Base-by-base conservation (phyloP, 2,113 vertebrate species). In the Sorex fumeus region DNA sequence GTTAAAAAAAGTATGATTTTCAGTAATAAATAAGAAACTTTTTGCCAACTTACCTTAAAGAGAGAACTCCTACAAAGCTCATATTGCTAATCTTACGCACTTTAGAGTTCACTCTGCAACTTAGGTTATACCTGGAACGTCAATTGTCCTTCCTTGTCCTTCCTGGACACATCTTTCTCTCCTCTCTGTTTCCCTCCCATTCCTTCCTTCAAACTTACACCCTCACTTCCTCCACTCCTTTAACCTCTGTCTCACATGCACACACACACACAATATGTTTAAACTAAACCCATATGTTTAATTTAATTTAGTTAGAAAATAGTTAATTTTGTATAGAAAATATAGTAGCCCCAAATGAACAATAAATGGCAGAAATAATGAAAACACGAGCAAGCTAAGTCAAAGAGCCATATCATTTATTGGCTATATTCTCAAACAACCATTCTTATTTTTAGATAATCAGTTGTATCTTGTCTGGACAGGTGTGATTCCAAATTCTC, bases 291-390 rank as follows among this genome's bases (percentile, higher is more conserved):
- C 21, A 67, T 72, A 4, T 40, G 23, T 21, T 72, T 72, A 72
- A 75, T 93, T 79, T 79, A 88, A 75, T 74, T 57, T 62, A 90
- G 32, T 77, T n/a, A 47, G 91, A 91, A n/a, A n/a, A n/a, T n/a
- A n/a, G n/a, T n/a, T n/a, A n/a, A n/a, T n/a, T n/a, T n/a, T n/a
- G n/a, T n/a, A n/a, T n/a, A n/a, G n/a, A n/a, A n/a, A 95, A 82
- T 74, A 88, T 81, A 4, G 18, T n/a, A 77, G 7, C 76, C 27
- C 30, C 79, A 91, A 88, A 64, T 13, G 53, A 82, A 85, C 50
- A 74, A 74, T 62, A 93, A 88, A 72, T 77, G 36, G 16, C 30
- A 89, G 40, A 91, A 86, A 95, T 25, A 85, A 34, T 77, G 85
- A 84, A 89, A 93, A 77, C 28, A 91, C 5, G 6, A 92, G 1